Evolutionary conservation across 2,888 invertebrate species (phyloP), one percentile per base, ranked within the genome.

Genomic region (Rhamnusium bicolor): DNA sequence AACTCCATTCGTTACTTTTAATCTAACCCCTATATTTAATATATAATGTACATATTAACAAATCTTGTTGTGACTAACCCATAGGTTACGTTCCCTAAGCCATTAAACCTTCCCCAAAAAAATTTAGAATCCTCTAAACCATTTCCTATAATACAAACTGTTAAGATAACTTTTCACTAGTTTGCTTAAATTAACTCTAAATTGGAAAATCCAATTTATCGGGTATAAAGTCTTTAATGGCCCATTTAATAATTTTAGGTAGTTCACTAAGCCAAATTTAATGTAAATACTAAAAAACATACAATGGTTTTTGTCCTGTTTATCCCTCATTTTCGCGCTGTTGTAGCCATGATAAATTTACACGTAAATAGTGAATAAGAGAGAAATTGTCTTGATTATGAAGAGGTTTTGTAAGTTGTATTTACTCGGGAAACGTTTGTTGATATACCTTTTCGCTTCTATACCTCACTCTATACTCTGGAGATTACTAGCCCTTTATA

Each of bases 281-380:
- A 12, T n/a, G 40, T 40, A n/a, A 40, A 40, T n/a, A 40, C n/a
- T n/a, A 40, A 40, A 40, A 40, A 40, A 40, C 40, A 78, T 77
- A 80, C 81, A 81, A 81, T 80, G 78, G 77, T 70, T 72, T 80
- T 81, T 79, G 77, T 76, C 80, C 78, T 80, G 79, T 83, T 75
- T 81, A 82, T 81, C 79, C 80, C 79, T 77, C 77, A 77, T 81
- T 79, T 81, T 81, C 32, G 16, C 29, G 58, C 79, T 81, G 74
- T 74, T 72, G 72, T 74, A 72, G 78, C 72, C 75, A 80, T 77
- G 78, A 81, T 80, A 79, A 80, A 80, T 40, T 40, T 40, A 75
- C 76, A 69, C 73, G 77, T 77, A 79, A 79, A 77, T 77, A 78
- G 74, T 81, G 75, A 77, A 80, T 80, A 79, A 81, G 76, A 49